These are phyloP conservation scores for Apamea crenata DNA, from an alignment of 2,888 invertebrate genomes.

Conservation along the genomic window DNA sequence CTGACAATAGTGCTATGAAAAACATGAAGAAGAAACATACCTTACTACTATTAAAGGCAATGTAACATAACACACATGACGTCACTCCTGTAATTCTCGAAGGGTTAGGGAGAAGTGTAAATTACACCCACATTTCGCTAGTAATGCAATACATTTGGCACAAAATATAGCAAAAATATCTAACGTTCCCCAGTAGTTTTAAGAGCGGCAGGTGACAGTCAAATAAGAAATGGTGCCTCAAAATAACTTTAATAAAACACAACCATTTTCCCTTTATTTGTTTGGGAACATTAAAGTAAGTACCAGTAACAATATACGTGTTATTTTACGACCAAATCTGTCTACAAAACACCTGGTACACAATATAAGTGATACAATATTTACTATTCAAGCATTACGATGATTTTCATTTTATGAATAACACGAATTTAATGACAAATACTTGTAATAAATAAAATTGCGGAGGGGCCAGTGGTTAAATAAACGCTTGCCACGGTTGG, in stretches of 20 bases:
- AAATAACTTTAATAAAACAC: background rate
- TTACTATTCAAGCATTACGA: background rate
- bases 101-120: too few species aligned
- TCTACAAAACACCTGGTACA: too few species aligned
- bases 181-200: background rate
- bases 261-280: constrained; percentile 1
- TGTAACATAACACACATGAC: too few species aligned
- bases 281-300: background rate
- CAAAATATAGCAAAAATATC: background rate
- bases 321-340: constrained; percentile 11
- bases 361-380: background rate
- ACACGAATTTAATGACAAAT: background rate
- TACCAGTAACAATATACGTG: background rate
- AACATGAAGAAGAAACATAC: too few species aligned
- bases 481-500: too few species aligned
- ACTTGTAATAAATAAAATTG: background rate
- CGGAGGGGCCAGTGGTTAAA: too few species aligned
- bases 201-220: background rate
- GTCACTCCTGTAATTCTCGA: too few species aligned
- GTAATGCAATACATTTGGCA: background rate
- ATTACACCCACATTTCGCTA: too few species aligned
- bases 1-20: too few species aligned
- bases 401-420: constrained; percentile 7
- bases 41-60: too few species aligned
- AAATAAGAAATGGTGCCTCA: background rate